Evolutionary conservation across 1,140 invertebrate genomes (phyloP), one percentile per base, ranked within the genome.

Genomic region (Metopolophium dirhodum): DNA sequence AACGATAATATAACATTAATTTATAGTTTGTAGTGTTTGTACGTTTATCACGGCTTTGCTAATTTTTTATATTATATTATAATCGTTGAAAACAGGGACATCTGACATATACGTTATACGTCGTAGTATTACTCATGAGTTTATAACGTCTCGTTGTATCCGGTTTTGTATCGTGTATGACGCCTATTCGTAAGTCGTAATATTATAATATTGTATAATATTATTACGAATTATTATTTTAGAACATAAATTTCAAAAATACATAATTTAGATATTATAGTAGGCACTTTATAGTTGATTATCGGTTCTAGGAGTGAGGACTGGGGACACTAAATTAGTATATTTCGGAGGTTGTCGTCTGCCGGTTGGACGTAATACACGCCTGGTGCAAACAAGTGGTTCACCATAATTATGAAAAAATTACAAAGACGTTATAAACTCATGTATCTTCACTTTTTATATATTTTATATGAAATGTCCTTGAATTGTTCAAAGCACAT

Each of bases 361-460:
- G 11, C 37, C 26, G 26, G 11, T 47, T 86, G 3, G 85, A 86
- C 2, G 7, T 47, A 30, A 86, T 86, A 45, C 9, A 86, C 41
- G 26, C 20, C 22, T 22, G 26, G 47, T 37, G 8, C 22, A 89
- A 89, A 89, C 35, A 20, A 89, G n/a, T 57, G 51, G n/a, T 89
- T 41, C 88, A 18, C 51, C n/a, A 57, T 54, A 49, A 35, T 37
- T n/a, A 37, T 23, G 49, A 57, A 49, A 26, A 2, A 35, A 37
- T 1, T 93, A 1, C 93, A 94, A 91, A 88, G 89, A 93, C 8
- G 7, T 86, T 85, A 0, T 35, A 93, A 93, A 86, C 35, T 18
- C 6, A 0, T 85, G 41, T 57, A n/a, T 30, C 11, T 37, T 51
- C 3, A 23, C 37, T 45, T 61, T 26, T 18, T 26, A 7, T n/a